phyloP scores from a whole-genome alignment of 1,140 invertebrate species.

The Saccostrea cuccullata region DNA sequence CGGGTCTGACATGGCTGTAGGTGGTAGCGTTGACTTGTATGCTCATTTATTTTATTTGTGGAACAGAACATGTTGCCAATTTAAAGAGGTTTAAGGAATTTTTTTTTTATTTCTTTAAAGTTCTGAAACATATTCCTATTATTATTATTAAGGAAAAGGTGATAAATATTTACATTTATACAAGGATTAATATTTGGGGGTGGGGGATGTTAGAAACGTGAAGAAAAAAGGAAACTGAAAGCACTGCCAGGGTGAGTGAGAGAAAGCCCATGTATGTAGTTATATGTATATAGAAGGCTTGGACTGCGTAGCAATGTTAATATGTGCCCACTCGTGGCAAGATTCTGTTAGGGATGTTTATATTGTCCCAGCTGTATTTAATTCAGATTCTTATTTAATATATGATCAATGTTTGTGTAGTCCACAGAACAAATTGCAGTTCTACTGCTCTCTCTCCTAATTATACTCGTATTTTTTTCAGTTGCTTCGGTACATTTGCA shows the following conservation, averaged over 20 bases:
- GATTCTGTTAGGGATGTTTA: constrained; percentile 39
- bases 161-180: neutral
- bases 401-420: constrained; percentile 19
- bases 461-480: constrained; percentile 9
- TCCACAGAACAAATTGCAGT: constrained; percentile 26
- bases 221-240: neutral
- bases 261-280: constrained; percentile 18
- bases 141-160: neutral
- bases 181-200: neutral
- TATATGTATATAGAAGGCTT: constrained; percentile 1
- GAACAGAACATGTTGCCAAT: neutral
- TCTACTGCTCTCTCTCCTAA: neutral
- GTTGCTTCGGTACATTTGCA: constrained; percentile 15
- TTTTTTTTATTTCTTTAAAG: neutral
- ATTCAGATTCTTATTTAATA: constrained; percentile 54
- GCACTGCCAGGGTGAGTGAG: constrained; percentile 8
- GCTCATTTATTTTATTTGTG: neutral
- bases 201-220: neutral
- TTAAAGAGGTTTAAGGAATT: neutral
- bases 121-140: too few species aligned
- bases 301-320: constrained; percentile 42
- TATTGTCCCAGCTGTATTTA: constrained; percentile 52
- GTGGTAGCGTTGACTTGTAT: neutral
- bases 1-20: neutral
- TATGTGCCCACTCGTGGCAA: constrained; percentile 34